Evolutionary conservation across 2,113 vertebrate species (phyloP).

Genomic region (Crotalus horridus): DNA sequence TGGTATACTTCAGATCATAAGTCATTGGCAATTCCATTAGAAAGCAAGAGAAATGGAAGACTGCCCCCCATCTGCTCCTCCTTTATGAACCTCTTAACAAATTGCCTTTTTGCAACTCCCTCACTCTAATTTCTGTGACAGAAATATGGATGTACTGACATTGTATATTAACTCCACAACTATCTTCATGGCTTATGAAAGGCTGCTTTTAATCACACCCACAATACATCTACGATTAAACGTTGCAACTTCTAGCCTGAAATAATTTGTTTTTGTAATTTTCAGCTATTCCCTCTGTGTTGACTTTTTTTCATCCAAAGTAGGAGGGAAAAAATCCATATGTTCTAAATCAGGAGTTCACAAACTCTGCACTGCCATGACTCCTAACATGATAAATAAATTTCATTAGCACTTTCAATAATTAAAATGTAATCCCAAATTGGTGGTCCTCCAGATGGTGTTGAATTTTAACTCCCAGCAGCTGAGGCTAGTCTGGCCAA

Average conservation of each 20-base stretch:
- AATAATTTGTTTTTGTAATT: conserved; percentile 4
- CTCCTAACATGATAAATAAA: neutral
- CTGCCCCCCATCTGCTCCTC: neutral
- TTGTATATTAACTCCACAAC: conserved; percentile 5
- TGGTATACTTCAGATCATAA: neutral
- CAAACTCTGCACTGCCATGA: neutral
- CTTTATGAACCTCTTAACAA: neutral
- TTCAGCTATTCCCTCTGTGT: neutral
- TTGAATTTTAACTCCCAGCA: neutral
- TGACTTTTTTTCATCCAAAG: neutral
- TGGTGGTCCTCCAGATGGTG: neutral
- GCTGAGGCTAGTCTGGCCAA: neutral
- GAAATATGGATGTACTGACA: conserved; percentile 3
- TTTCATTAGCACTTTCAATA: neutral
- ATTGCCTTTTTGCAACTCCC: neutral
- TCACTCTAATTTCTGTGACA: neutral
- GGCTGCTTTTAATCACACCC: neutral
- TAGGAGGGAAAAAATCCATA: neutral
- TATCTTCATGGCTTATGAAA: neutral
- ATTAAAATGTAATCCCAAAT: neutral
- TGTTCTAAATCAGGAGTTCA: neutral
- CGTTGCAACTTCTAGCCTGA: neutral
- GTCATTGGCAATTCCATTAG: conserved; percentile 12
- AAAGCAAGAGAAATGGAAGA: conserved; percentile 24
- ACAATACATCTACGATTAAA: neutral